These are phyloP conservation scores for Dendrocincla tyrannina DNA, from an alignment of 2,797 vertebrate species.

Conservation along the genomic window DNA sequence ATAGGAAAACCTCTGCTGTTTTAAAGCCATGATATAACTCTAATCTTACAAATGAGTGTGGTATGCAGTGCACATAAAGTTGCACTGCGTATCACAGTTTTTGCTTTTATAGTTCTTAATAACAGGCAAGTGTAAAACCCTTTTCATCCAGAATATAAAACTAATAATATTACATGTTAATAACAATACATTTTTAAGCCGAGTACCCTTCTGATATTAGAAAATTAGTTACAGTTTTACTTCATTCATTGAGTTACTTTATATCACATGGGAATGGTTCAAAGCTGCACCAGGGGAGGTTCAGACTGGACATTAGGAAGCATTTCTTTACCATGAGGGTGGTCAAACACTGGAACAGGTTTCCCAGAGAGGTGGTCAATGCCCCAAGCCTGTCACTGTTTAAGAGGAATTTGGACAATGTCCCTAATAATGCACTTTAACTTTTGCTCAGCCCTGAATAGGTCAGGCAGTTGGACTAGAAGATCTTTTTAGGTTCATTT, in stretches of 20 bases:
- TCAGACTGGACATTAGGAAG: not conserved
- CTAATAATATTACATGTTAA: not conserved
- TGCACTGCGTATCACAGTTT: not conserved
- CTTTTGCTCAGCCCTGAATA: not conserved
- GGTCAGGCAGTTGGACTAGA: not conserved
- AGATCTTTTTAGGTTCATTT: not conserved
- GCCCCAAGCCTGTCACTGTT: not conserved
- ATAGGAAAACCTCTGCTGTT: conserved; percentile 1
- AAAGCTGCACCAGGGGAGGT: not conserved
- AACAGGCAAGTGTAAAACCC: not conserved
- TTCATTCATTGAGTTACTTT: not conserved
- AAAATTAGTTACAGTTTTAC: not conserved
- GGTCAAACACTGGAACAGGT: not conserved
- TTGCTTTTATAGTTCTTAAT: not conserved
- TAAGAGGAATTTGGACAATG: not conserved
- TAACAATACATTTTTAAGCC: not conserved
- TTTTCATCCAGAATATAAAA: not conserved
- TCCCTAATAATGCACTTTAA: not conserved
- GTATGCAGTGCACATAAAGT: not conserved
- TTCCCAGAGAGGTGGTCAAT: not conserved
- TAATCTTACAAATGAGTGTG: conserved; percentile 38
- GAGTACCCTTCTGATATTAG: not conserved
- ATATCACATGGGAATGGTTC: not conserved
- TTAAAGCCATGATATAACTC: not conserved
- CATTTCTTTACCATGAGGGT: not conserved